Base-by-base conservation (phyloP, 2,797 vertebrate genomes). In the Apodemus agrarius region DNA sequence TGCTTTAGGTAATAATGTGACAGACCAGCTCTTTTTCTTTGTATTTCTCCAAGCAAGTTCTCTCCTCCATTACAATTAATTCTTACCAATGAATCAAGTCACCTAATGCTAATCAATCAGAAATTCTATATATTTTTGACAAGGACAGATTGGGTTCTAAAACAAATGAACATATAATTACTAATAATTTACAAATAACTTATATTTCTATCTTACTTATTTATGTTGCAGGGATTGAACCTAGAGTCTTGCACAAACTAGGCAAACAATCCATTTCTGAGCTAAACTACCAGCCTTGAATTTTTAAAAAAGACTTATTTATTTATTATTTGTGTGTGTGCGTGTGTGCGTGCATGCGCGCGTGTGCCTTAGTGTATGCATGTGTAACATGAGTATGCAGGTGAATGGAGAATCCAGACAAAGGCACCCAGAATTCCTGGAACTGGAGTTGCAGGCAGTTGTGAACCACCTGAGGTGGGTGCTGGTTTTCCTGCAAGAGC, bases 21-120 rank as follows among this genome's bases (percentile, higher is more conserved):
- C 26, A 63, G 57, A 24, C 9, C 34, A 87, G 26, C 57, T 93
- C 76, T 52, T 93, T 96, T 61, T 93, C 40, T 63, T 46, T 40
- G 12, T 43, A 82, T 91, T 93, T 96, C 72, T 95, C 61, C 49
- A 93, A 94, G 81, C 31, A 91, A 89, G 79, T 96, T 65, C 9
- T 10, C 26, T 85, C 52, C 10, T 79, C 49, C 37, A 29, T 76
- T 93, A 49, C 14, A 78, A 94, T 95, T 88, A 40, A 59, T 80
- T 54, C 93, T 91, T 91, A 85, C 46, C 76, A 63, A n/a, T 74
- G 76, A 80, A 88, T 37, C 72, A 95, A 92, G 54, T 79, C 61
- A 67, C n/a, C 75, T 85, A 67, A 24, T 82, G 29, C 21, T 74
- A 46, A 87, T 46, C 49, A 61, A 19, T 43, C 83, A 74, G 90